Evolutionary conservation across 2,797 vertebrate genomes (phyloP).

Genomic region (Petrocephalus sullivani): DNA sequence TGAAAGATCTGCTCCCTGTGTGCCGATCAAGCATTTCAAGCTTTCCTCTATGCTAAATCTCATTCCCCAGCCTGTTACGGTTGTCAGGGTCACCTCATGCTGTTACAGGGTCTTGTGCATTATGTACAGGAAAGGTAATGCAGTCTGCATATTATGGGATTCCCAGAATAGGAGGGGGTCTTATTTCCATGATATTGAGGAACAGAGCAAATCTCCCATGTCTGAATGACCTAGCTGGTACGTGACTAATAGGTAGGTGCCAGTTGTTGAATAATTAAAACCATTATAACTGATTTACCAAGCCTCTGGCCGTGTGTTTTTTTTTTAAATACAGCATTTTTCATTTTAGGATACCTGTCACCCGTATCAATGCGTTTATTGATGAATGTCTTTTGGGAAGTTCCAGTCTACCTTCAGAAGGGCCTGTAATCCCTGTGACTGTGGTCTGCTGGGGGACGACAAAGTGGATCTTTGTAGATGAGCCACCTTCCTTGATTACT

Average conservation of each 20-base stretch:
- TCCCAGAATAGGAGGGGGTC: not conserved
- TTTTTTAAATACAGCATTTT: not conserved
- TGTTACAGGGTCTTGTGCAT: not conserved
- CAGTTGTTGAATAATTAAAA: not conserved
- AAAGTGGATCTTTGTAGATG: not conserved
- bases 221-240: not conserved
- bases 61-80: not conserved
- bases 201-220: not conserved
- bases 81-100: not conserved
- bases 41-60: not conserved
- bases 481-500: not conserved
- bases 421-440: not conserved
- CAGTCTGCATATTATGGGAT: not conserved
- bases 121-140: not conserved
- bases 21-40: not conserved
- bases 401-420: not conserved
- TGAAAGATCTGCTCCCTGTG: not conserved
- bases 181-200: not conserved
- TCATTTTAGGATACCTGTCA: not conserved
- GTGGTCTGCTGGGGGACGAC: not conserved
- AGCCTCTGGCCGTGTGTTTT: not conserved
- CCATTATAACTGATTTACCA: not conserved
- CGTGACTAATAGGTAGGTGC: not conserved
- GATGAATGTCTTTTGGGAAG: not conserved
- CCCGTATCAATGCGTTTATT: not conserved